Base-by-base conservation (phyloP, 2,888 invertebrate species). In the Eupithecia pulchellata region DNA sequence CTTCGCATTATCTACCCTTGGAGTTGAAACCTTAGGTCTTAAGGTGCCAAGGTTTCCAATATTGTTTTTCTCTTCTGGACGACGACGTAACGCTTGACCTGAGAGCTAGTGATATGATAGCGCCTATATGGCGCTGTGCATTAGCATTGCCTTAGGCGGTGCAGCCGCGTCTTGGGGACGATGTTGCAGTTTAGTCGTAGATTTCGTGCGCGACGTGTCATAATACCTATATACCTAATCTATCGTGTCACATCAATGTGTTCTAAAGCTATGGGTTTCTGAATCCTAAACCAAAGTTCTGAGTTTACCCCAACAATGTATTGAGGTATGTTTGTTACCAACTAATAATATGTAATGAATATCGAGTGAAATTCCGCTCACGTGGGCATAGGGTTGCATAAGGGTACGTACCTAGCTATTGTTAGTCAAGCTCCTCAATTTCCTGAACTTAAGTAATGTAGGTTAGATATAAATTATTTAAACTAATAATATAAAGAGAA, bases 281-380 rank as follows among this genome's bases (percentile, higher is more conserved):
- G 69, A 69, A 73, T 77, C 25, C 52, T 25, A 52, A 25, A 66
- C 75, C 76, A 77, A 80, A 84, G 79, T 83, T 83, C 63, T 65
- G 67, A 82, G 81, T 84, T 83, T 58, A 25, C 52, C 71, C 75
- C 74, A 87, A 86, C 85, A 52, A 52, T 20, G 25, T 52, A 52
- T 25, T 52, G 20, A 52, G 25, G 52, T 86, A 84, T 83, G 81
- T 78, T 42, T 60, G 29, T 66, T 58, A 66, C 30, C 29, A 66
- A 58, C 60, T 84, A 82, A 84, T 86, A 84, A 78, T 76, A 71
- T 78, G 77, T 89, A 84, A 87, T 87, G 85, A 88, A 88, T 88
- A 89, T 88, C 85, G 84, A 87, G 84, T 83, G 83, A 80, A 78
- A 61, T 61, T 32, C 52, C 2, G 25, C 32, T 64, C 47, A 52